Evolutionary conservation across 1,140 invertebrate genomes (phyloP), one percentile per base, ranked within the genome.

Genomic region (Vollenhovia emeryi): DNA sequence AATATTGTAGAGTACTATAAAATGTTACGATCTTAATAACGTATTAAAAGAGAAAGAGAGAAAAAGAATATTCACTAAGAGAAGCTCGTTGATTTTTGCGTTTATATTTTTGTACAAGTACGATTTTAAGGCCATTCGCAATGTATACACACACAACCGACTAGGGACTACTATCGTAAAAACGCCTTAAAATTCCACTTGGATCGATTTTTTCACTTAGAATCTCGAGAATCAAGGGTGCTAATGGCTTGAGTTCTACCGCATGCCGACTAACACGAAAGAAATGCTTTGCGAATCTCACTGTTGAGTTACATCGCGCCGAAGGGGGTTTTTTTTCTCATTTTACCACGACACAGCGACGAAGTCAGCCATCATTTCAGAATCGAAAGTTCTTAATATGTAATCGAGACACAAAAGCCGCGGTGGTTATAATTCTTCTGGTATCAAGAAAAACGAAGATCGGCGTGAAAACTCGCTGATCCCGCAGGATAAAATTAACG

Each of bases 21-120:
- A 93, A 89, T 94, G 93, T 94, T 94, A 93, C 87, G 86, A 88
- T 83, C 89, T 88, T 92, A 82, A 90, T 92, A 88, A 91, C 87
- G 86, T 90, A 91, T 92, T 89, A 87, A 92, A 91, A 80, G 62
- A 66, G 62, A 66, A 27, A 66, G 62, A 66, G 62, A 66, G n/a
- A 71, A 80, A 27, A 79, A 79, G 45, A 82, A 83, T 85, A 86
- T 86, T 84, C 85, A 88, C 69, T 89, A 86, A 85, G 71, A 79
- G 30, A 82, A 74, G 83, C 88, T 91, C 85, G 88, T 91, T 92
- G 88, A 90, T 89, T 91, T 90, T 89, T 90, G 50, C 60, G 82
- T 91, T 84, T 59, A 79, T 89, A 76, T 76, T 85, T 86, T 89
- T 76, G 60, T 86, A 68, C 85, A 79, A 90, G 80, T 89, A 71